Conservation (phyloP, 2,113 vertebrate species). For the Strix aluco region DNA sequence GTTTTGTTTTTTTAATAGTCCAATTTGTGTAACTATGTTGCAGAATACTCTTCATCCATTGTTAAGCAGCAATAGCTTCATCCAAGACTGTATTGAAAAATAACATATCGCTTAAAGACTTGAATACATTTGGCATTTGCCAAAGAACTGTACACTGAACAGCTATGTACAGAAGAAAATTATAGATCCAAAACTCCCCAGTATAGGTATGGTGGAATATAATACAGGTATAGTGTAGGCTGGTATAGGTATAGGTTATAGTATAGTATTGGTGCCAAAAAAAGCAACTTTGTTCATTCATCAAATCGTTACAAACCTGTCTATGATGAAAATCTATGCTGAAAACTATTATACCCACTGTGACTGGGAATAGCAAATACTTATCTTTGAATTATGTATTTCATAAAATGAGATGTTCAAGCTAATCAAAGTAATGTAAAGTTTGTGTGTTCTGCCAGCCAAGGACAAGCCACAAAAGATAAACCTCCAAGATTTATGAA, state of each 20-base stretch:
- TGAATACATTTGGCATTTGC: neutral
- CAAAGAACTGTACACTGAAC: neutral
- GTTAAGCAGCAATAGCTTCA: neutral
- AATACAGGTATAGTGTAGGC: neutral
- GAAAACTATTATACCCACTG: neutral
- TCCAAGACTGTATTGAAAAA: neutral
- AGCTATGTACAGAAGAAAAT: neutral
- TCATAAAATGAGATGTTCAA: neutral
- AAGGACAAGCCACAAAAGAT: neutral
- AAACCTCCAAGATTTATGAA: neutral
- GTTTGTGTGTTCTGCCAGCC: neutral
- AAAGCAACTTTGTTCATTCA: neutral
- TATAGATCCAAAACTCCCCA: neutral
- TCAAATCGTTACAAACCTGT: neutral
- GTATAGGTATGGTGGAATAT: neutral
- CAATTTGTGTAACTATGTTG: neutral
- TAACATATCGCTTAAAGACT: neutral
- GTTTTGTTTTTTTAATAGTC: neutral
- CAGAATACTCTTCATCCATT: neutral
- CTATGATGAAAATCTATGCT: neutral
- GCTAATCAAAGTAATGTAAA: neutral
- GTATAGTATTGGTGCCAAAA: neutral
- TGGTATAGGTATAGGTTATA: neutral
- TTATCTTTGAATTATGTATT: neutral
- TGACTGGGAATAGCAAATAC: neutral